Percentiles rank a stretch among this genome's conserved stretches.
Evolutionary conservation across 2,797 vertebrate species (phyloP).

Genomic region (Atherinosoma microstoma): DNA sequence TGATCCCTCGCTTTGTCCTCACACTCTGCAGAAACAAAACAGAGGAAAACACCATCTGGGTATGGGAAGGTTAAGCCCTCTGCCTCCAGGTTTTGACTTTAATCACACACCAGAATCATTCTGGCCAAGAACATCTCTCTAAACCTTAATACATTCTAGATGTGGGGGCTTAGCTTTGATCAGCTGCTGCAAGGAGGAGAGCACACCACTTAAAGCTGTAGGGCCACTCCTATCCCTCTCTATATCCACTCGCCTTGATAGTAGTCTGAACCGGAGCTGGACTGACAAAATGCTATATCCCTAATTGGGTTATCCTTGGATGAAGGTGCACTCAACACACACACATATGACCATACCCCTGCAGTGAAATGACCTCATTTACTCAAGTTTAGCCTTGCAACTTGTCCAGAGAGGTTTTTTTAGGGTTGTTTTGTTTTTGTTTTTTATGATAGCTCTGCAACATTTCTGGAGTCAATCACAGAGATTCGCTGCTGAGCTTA

Average conservation of each 20-base stretch:
- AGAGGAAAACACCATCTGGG: background rate
- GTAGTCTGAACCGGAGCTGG: conserved; percentile 17
- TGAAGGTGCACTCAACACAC: conserved; percentile 19
- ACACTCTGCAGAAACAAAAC: background rate
- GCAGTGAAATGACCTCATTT: conserved; percentile 73
- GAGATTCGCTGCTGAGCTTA: conserved; percentile 29
- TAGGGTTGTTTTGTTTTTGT: no score
- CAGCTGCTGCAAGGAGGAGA: conserved; percentile 15
- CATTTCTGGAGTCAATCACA: conserved; percentile 27
- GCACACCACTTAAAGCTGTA: conserved; percentile 2
- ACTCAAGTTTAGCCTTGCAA: conserved; percentile 48
- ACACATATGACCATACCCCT: conserved; percentile 53
- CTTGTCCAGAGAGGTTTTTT: background rate
- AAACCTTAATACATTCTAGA: background rate
- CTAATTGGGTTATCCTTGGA: conserved; percentile 53
- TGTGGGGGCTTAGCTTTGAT: conserved; percentile 28
- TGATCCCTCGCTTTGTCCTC: background rate
- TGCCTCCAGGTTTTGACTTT: conserved; percentile 26
- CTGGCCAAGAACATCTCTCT: background rate
- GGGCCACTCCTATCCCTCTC: conserved; percentile 17
- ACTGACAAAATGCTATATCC: conserved; percentile 24
- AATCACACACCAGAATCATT: conserved; percentile 24
- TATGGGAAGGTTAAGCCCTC: conserved; percentile 14
- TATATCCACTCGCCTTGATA: conserved; percentile 19
- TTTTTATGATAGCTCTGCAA: conserved; percentile 18